Conservation (phyloP, 2,113 vertebrate species). For the Pampusana beccarii region DNA sequence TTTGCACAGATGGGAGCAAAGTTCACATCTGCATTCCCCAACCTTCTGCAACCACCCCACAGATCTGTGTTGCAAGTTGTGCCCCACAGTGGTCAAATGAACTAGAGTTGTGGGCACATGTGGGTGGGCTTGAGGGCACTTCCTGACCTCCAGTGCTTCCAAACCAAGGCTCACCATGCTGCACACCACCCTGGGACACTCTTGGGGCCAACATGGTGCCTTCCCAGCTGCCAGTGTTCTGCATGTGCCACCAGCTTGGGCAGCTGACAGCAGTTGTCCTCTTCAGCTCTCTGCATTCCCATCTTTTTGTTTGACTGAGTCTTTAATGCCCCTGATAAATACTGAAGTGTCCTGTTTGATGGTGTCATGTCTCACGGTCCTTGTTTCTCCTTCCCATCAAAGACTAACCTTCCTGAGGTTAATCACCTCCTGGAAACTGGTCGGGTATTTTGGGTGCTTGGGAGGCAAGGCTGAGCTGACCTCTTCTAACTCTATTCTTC, state of each 20-base stretch:
- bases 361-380: background rate
- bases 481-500: background rate
- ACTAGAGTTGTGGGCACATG: rapidly evolving
- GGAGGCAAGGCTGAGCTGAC: background rate
- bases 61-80: background rate
- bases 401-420: background rate
- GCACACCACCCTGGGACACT: background rate
- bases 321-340: background rate
- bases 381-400: background rate
- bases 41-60: rapidly evolving
- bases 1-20: background rate
- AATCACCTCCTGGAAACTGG: background rate
- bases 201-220: background rate
- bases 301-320: background rate
- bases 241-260: background rate
- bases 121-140: background rate
- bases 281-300: background rate
- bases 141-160: background rate
- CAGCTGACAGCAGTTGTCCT: background rate
- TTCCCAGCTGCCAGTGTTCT: background rate
- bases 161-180: background rate
- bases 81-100: background rate
- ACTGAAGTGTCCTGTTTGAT: background rate
- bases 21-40: rapidly evolving
- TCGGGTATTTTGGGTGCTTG: background rate